These are phyloP conservation scores for Poicephalus meyeri DNA, from an alignment of 2,113 vertebrate genomes.

Conservation along the genomic window DNA sequence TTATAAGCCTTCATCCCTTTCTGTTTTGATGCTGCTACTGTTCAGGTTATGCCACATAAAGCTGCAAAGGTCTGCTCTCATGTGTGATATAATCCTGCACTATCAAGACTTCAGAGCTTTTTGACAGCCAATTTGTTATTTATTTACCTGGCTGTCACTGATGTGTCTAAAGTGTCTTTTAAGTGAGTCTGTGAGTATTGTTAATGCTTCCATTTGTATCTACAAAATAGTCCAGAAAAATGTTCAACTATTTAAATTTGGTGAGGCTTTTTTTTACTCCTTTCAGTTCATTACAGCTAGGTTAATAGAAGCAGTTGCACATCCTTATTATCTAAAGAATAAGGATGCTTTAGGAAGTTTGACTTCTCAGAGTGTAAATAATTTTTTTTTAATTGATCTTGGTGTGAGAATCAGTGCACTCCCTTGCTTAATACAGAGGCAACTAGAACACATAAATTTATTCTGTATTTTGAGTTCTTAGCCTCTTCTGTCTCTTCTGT, in stretches of 20 bases:
- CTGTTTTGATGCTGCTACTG: background rate
- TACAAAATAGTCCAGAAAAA: background rate
- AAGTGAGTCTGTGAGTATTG: background rate
- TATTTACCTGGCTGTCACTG: background rate
- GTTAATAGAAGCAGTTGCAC: background rate
- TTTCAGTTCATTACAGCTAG: background rate
- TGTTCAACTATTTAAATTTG: background rate
- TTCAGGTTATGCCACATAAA: background rate
- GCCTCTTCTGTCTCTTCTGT: background rate
- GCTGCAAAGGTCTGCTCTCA: background rate
- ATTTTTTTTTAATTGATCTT: background rate
- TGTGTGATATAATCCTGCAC: background rate
- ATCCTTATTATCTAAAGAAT: background rate
- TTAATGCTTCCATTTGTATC: background rate
- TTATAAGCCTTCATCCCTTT: background rate
- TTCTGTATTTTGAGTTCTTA: background rate
- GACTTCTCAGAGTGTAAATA: background rate
- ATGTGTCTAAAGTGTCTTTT: background rate
- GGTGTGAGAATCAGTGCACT: background rate
- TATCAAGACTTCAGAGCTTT: background rate
- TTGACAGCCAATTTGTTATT: background rate
- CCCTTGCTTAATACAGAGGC: background rate
- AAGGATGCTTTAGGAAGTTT: background rate
- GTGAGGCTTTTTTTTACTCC: rapidly evolving
- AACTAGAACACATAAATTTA: background rate